Conservation (phyloP, 2,113 vertebrate genomes). For the Cettia cetti region DNA sequence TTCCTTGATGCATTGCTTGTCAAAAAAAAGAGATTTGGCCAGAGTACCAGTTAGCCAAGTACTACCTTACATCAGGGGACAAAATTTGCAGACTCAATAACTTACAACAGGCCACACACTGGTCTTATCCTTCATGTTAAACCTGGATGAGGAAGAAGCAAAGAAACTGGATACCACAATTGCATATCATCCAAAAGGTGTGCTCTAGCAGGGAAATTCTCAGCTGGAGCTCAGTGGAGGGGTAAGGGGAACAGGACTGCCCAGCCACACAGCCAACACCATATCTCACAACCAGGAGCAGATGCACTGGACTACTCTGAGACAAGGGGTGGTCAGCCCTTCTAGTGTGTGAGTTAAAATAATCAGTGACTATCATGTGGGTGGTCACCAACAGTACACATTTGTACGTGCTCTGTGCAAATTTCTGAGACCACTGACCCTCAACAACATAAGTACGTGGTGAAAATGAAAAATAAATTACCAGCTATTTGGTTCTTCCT, state of each 20-base stretch:
- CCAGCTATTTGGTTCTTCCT: neutral
- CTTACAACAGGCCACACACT: neutral
- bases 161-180: neutral
- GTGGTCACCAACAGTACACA: neutral
- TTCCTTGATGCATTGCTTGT: neutral
- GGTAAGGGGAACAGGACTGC: neutral
- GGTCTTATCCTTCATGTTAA: neutral
- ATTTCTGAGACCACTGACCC: neutral
- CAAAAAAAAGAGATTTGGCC: neutral
- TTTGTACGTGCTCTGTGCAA: neutral
- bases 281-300: neutral
- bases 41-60: neutral
- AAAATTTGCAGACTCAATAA: neutral
- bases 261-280: neutral
- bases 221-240: neutral
- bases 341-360: neutral
- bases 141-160: neutral
- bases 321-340: neutral
- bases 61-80: neutral
- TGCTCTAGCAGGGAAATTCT: neutral
- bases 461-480: neutral
- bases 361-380: neutral
- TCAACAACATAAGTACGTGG: neutral
- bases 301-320: fast-evolving
- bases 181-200: neutral